phyloP scores from a whole-genome alignment of 2,888 invertebrate genomes.

The Ochlodes sylvanus region DNA sequence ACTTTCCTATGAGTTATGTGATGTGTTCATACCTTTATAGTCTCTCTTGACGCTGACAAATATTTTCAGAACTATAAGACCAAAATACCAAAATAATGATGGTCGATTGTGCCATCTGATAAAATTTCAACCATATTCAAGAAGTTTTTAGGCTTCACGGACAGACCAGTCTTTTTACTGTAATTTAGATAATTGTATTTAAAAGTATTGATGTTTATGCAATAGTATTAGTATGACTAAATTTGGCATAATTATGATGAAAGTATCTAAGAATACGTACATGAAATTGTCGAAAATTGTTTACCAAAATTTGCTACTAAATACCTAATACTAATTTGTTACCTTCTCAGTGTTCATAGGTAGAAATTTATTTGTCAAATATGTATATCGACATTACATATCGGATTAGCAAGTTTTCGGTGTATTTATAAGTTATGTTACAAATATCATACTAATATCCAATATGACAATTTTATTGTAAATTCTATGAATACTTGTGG shows the following conservation, averaged over 20 bases:
- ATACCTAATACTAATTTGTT: no score
- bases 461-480: neutral
- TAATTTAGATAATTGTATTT: neutral
- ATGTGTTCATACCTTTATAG: neutral
- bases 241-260: neutral
- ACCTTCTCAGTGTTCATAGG: no score
- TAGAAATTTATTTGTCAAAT: neutral
- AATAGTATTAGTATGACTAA: no score
- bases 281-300: neutral
- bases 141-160: neutral
- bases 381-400: neutral
- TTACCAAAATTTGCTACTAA: no score
- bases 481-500: no score
- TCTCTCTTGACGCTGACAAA: neutral
- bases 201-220: constrained; percentile 1
- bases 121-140: neutral
- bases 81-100: neutral
- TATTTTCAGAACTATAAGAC: neutral
- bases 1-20: no score
- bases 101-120: neutral
- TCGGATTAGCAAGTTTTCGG: neutral
- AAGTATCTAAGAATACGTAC: neutral
- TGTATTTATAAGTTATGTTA: constrained; percentile 5
- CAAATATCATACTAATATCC: neutral
- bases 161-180: neutral